Evolutionary conservation across 2,113 vertebrate genomes (phyloP).

Genomic region (Zosterops lateralis): DNA sequence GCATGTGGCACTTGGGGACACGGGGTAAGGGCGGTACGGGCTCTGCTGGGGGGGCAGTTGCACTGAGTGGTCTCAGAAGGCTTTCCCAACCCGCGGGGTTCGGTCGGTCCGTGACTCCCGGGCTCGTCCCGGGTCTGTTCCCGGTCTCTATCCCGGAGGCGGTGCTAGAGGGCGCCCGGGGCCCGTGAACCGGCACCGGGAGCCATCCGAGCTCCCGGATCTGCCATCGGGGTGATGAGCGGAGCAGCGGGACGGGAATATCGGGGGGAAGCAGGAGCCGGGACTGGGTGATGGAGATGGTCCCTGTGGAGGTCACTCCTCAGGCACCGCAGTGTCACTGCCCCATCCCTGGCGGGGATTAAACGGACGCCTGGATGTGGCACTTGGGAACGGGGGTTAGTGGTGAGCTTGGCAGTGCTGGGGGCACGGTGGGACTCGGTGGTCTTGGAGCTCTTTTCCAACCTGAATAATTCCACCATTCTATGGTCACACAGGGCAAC

Average conservation of each 20-base stretch:
- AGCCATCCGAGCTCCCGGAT: rapidly evolving
- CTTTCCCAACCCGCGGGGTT: rapidly evolving
- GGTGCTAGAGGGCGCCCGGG: not conserved
- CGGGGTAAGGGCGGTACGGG: rapidly evolving
- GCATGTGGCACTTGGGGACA: not conserved
- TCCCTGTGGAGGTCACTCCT: not conserved
- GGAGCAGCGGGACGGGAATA: not conserved
- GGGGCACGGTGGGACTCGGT: not conserved
- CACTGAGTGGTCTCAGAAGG: rapidly evolving
- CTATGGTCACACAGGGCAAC: not conserved
- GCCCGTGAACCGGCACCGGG: not conserved
- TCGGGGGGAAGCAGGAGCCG: rapidly evolving
- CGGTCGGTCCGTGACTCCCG: rapidly evolving
- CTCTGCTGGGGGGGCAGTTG: not conserved
- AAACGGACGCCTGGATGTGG: rapidly evolving
- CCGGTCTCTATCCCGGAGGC: not conserved
- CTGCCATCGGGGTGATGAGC: rapidly evolving
- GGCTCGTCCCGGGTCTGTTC: not conserved
- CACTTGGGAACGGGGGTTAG: not conserved
- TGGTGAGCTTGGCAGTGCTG: not conserved
- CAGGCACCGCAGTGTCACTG: rapidly evolving
- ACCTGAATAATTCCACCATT: not conserved
- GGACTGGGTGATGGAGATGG: not conserved
- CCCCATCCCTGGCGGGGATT: not conserved
- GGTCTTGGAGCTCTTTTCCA: not conserved